Evolutionary conservation across 2,888 invertebrate genomes (phyloP).

Genomic region (Coelinius sp.): DNA sequence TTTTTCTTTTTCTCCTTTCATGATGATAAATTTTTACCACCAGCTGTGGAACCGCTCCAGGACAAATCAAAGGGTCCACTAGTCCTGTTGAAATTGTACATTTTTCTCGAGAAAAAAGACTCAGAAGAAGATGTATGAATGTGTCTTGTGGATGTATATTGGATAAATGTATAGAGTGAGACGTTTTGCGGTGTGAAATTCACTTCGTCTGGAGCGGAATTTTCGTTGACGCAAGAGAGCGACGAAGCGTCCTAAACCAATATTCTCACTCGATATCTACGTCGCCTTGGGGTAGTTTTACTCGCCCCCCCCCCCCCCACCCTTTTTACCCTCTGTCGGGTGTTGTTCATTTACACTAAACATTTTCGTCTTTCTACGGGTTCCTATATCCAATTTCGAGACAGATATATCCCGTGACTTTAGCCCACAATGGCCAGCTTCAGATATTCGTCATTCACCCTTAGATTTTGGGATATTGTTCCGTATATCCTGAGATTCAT

Average conservation of each 20-base stretch:
- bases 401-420: slow-evolving; percentile 23
- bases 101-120: not conserved
- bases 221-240: slow-evolving; percentile 41
- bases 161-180: slow-evolving; percentile 39
- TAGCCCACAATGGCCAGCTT: slow-evolving; percentile 18
- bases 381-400: slow-evolving; percentile 40
- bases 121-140: not conserved
- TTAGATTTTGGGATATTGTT: slow-evolving; percentile 30
- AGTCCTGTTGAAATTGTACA: slow-evolving; percentile 27
- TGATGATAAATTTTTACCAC: slow-evolving; percentile 13
- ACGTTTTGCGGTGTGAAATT: slow-evolving; percentile 48
- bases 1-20: slow-evolving; percentile 19
- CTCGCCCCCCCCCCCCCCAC: slow-evolving; percentile 20
- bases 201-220: slow-evolving; percentile 38
- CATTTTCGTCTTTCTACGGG: slow-evolving; percentile 27
- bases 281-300: not conserved
- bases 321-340: not conserved
- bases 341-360: slow-evolving; percentile 32
- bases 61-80: not conserved
- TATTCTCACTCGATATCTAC: slow-evolving; percentile 48
- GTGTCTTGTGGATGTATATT: slow-evolving; percentile 21
- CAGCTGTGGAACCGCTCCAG: not conserved
- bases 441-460: slow-evolving; percentile 18
- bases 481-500: not conserved
- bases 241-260: slow-evolving; percentile 52